phyloP scores from a whole-genome alignment of 1,140 invertebrate species.

The Drosophila nigrodunni region DNA sequence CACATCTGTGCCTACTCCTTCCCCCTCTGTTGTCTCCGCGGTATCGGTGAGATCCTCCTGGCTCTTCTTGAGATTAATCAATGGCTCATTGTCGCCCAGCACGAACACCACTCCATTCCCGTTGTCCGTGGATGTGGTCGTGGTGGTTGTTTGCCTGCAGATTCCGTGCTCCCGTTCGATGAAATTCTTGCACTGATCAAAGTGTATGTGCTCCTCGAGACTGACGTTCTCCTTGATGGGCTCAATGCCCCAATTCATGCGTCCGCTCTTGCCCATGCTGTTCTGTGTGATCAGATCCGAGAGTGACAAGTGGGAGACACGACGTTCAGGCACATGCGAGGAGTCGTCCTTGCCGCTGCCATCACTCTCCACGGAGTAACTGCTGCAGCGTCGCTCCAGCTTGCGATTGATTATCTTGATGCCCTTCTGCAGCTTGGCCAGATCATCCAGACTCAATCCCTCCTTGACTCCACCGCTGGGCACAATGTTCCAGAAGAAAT shows the following conservation, averaged over 20 bases:
- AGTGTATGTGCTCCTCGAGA: constrained; percentile 81
- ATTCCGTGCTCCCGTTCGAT: constrained; percentile 79
- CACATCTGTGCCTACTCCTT: not conserved
- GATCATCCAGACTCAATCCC: constrained; percentile 72
- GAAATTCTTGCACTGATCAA: constrained; percentile 75
- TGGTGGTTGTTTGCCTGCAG: constrained; percentile 53
- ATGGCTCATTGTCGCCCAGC: constrained; percentile 90
- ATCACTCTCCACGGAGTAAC: constrained; percentile 60
- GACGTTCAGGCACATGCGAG: constrained; percentile 29
- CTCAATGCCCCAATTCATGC: constrained; percentile 84
- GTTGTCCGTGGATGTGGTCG: constrained; percentile 47
- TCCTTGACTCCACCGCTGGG: constrained; percentile 69
- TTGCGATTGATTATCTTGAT: constrained; percentile 68
- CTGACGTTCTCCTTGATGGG: constrained; percentile 81
- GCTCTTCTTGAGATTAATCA: constrained; percentile 85
- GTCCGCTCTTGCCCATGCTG: constrained; percentile 81
- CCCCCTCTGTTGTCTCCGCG: not conserved
- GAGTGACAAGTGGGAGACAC: constrained; percentile 68
- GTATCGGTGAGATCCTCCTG: constrained; percentile 68
- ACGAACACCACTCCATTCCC: constrained; percentile 89
- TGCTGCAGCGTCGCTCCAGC: constrained; percentile 67
- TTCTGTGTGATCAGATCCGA: constrained; percentile 84
- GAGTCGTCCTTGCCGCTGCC: constrained; percentile 6
- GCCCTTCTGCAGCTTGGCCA: constrained; percentile 71
- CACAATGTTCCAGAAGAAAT: constrained; percentile 80